Base-by-base conservation (phyloP, 1,140 invertebrate genomes). In the Drosophila lacertosa region DNA sequence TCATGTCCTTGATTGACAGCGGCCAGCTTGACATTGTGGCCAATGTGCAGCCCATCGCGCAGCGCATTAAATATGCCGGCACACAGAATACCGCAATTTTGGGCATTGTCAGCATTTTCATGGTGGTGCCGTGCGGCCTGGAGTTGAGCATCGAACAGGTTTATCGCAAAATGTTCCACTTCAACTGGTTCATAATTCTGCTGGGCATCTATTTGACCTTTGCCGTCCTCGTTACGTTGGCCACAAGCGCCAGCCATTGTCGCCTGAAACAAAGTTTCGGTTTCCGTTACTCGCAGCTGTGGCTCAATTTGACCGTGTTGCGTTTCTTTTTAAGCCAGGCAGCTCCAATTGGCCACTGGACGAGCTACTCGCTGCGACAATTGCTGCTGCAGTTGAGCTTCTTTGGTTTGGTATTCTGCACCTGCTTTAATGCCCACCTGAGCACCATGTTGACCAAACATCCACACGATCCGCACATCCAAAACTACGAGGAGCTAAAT, bases 71-170 rank as follows among this genome's bases (percentile, higher is more conserved):
- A 3, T 54, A 29, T 4, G 4, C 2, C 1, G 3, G 13, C 13
- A 16, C 39, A 29, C 35, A 32, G 7, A 26, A 15, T 3, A 22
- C 33, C 4, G 9, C 10, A 2, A 2, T 4, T 0, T 0, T 77
- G 0, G 45, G 42, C 7, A 10, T 53, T 0, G 0, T 16, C 1
- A 29, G 18, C 9, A 0, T 74, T 0, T 4, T 63, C 1, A 15
- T 82, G 2, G 4, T 51, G 4, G 74, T 82, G n/a, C 78, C 78
- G 0, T 81, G 78, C 15, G 58, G 59, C 6, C 6, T 4, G 1
- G 55, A 69, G 15, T 2, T 82, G 5, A 16, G 11, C 1, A 2
- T 74, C 1, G 6, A 2, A 0, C 40, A 69, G 0, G 11, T 64
- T 0, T n/a, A 47, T 2, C 0, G 3, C 0, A 9, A 0, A 6